These are phyloP conservation scores for Epinephelus awoara DNA, from an alignment of 2,797 vertebrate species.

Conservation along the genomic window DNA sequence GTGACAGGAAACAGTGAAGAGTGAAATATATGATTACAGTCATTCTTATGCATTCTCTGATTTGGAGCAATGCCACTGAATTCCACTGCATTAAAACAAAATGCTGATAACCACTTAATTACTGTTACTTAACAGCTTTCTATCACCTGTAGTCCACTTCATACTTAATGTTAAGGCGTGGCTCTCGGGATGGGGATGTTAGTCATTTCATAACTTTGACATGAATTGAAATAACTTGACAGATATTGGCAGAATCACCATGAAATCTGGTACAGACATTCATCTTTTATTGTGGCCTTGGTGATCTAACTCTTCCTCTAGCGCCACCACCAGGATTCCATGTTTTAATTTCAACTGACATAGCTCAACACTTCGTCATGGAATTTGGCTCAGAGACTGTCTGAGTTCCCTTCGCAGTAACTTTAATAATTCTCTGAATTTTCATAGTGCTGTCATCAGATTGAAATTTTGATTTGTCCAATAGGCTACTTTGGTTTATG, in stretches of 20 bases:
- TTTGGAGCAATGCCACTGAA: not conserved
- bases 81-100: not conserved
- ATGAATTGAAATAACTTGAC: not conserved
- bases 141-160: not conserved
- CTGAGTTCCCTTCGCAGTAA: too few species aligned
- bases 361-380: too few species aligned
- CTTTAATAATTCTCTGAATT: too few species aligned
- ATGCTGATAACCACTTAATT: not conserved
- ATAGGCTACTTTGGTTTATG: too few species aligned
- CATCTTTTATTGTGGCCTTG: not conserved
- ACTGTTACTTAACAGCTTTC: not conserved
- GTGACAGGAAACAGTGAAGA: not conserved
- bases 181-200: not conserved
- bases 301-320: not conserved
- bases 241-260: not conserved
- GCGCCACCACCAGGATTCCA: not conserved
- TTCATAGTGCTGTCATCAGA: too few species aligned
- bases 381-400: too few species aligned
- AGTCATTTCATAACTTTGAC: not conserved
- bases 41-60: not conserved
- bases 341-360: not conserved
- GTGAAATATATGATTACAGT: not conserved
- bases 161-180: fast-evolving
- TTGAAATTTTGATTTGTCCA: too few species aligned
- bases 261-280: too few species aligned